Conservation (phyloP, 2,888 invertebrate genomes). For the Allacma fusca region DNA sequence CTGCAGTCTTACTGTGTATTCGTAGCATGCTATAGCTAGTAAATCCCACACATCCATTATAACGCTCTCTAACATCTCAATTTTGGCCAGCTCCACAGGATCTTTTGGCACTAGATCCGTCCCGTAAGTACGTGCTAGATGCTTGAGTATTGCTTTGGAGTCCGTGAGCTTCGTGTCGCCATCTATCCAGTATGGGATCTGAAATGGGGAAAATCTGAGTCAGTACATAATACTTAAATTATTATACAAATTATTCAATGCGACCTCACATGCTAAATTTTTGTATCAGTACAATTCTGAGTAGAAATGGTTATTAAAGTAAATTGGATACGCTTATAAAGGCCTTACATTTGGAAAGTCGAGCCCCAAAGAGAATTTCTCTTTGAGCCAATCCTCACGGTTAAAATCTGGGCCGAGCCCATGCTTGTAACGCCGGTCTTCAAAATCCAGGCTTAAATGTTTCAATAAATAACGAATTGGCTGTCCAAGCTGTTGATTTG, state of each 20-base stretch:
- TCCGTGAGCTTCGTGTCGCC: slow-evolving; percentile 64
- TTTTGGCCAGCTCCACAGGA: slow-evolving; percentile 43
- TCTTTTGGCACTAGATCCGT: slow-evolving; percentile 52
- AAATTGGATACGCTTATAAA: not conserved
- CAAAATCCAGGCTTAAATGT: slow-evolving; percentile 65
- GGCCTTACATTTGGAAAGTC: slow-evolving; percentile 64
- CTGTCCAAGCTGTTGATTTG: slow-evolving; percentile 30
- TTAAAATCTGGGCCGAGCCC: slow-evolving; percentile 64
- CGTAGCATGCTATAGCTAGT: slow-evolving; percentile 63
- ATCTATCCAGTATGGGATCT: slow-evolving; percentile 65
- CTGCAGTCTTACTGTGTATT: slow-evolving; percentile 26
- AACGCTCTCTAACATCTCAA: slow-evolving; percentile 50
- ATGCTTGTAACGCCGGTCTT: slow-evolving; percentile 64
- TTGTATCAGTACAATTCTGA: not conserved
- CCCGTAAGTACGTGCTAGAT: slow-evolving; percentile 64
- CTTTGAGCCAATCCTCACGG: slow-evolving; percentile 63
- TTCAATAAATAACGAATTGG: slow-evolving; percentile 65
- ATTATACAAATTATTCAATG: no score
- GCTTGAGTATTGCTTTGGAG: slow-evolving; percentile 65
- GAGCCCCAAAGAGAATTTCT: slow-evolving; percentile 61
- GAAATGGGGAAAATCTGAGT: slow-evolving; percentile 19
- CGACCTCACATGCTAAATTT: not conserved
- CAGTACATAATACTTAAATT: no score
- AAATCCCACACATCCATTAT: slow-evolving; percentile 59
- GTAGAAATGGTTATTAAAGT: not conserved